Base-by-base conservation (phyloP, 2,113 vertebrate genomes). In the Odontesthes bonariensis region DNA sequence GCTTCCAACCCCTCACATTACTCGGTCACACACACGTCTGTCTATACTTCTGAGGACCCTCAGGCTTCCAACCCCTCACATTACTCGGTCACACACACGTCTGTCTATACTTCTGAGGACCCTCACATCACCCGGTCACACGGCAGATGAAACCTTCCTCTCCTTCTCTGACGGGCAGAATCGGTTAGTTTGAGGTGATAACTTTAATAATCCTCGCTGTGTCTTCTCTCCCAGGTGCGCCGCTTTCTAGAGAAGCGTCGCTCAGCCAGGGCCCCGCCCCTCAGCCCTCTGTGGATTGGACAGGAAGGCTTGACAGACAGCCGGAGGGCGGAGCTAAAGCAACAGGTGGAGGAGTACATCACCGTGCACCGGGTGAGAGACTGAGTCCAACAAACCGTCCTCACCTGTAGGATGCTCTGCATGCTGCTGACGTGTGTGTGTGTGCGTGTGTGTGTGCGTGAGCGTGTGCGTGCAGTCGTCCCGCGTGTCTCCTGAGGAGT, bases 281-380 rank as follows among this genome's bases (percentile, higher is more conserved):
- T 31, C 6, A 46, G 88, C 10, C 76, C 81, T 69, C 74, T 89
- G 64, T 96, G 95, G 95, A 95, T 93, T 85, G 92, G 88, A 75
- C 92, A 93, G 55, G 92, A 64, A 65, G 93, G 94, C 77, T 91
- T 97, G 79, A 94, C 93, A 1, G 96, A 97, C 87, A 92, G 91
- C 69, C 91, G 76, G 61, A 95, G 95, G 88, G 75, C 86, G 10
- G 93, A 95, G 75, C 92, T 98, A 27, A 95, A 95, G 86, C 92
- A 90, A 75, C 94, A 94, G 92, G 94, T 97, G 82, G 95, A 98
- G 70, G 92, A 95, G 32, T 92, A 96, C 87, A 71, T 97, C 79
- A 83, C 87, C 80, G 88, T 88, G 20, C 94, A 96, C 83, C 92
- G 93, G 53, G 97, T 99, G 86, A 92, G 94, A 93, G 3, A 2